Evolutionary conservation across 2,888 invertebrate genomes (phyloP), one percentile per base, ranked within the genome.

Genomic region (Andrena bicolor): DNA sequence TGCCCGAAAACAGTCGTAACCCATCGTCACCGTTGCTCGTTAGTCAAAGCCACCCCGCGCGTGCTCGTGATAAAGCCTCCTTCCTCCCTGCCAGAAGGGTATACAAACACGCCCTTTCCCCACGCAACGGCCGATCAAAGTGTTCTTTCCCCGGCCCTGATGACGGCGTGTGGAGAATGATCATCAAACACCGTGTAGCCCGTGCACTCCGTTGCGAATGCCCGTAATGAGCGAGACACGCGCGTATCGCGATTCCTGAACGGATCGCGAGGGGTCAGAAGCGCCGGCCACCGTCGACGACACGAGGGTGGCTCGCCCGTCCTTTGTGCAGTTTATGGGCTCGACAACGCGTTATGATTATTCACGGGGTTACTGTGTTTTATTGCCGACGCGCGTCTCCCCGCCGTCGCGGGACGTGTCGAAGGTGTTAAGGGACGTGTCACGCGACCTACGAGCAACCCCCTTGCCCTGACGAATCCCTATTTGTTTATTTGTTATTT

Each of bases 311-410:
- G 56, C 77, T 70, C 66, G 77, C 10, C 73, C 79, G 80, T 66
- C 81, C 88, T 91, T 93, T 92, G 92, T 93, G 92, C 91, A 89
- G 89, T 93, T 93, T 93, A 92, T 92, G 92, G 90, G 86, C 81
- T 82, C 90, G 87, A 89, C 91, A 90, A 89, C 88, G 88, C 89
- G 91, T 92, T 92, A 91, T 92, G 93, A 93, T 94, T 94, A 93
- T 93, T 93, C 93, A 93, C 93, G 93, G 92, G 89, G 92, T 83
- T 90, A 89, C 93, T 93, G 93, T 92, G 92, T 93, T 94, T 94
- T 94, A 94, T 93, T 92, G 92, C 91, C 76, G 63, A 7, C 32
- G 75, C 74, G 63, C 78, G 63, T 61, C 56, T 63, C 68, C 35
- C 77, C 56, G 76, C 58, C 74, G 48, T 65, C 75, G 64, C 58